Conservation (phyloP, 2,888 invertebrate species). For the Cecidostiba fungosa region DNA sequence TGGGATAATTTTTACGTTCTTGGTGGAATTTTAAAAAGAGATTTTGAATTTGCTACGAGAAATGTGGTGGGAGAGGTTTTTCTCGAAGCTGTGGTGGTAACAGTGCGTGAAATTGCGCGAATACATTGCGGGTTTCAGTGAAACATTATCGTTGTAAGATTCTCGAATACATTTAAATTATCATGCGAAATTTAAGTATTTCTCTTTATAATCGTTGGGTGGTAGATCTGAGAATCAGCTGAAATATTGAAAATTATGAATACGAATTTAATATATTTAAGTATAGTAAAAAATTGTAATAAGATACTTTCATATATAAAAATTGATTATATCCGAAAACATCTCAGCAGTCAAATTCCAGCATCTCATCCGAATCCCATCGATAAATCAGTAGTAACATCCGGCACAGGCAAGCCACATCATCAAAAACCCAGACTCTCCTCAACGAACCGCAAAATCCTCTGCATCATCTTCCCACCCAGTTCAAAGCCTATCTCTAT, state of each 20-base stretch:
- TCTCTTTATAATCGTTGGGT: no score
- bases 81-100: neutral
- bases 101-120: neutral
- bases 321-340: no score
- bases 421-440: neutral
- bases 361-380: neutral
- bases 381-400: slow-evolving; percentile 1
- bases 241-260: no score
- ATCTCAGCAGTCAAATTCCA: no score
- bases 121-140: neutral
- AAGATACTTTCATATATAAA: no score
- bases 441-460: neutral
- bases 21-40: neutral
- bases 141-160: neutral
- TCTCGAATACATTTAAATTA: neutral
- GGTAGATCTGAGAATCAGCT: no score
- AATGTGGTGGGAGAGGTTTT: neutral
- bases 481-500: neutral
- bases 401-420: neutral
- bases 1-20: neutral
- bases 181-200: neutral
- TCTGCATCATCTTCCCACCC: slow-evolving; percentile 9
- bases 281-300: no score
- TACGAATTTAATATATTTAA: no score
- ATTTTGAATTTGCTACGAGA: neutral